Evolutionary conservation across 2,888 invertebrate genomes (phyloP).

Genomic region (Operophtera brumata): DNA sequence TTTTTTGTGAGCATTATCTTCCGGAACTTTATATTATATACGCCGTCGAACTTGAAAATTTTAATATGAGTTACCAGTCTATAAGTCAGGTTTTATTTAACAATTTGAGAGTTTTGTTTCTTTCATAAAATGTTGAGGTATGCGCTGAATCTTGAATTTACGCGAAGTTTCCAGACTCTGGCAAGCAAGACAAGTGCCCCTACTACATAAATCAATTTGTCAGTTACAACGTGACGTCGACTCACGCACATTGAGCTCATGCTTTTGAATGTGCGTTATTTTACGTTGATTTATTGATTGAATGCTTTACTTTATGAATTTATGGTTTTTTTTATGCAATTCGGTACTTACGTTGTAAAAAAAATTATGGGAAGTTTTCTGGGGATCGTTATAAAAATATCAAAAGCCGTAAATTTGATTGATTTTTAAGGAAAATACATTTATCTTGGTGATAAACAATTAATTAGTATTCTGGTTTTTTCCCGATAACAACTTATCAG

Average conservation of each 20-base stretch:
- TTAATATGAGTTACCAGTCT: too few species aligned
- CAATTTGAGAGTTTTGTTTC: too few species aligned
- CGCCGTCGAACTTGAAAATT: too few species aligned
- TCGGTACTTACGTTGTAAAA: not conserved
- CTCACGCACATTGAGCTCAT: conserved; percentile 41
- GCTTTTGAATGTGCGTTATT: conserved; percentile 24
- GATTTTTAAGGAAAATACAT: not conserved
- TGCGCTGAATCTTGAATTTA: too few species aligned
- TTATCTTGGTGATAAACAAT: not conserved
- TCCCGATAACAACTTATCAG: not conserved
- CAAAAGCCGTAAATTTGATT: too few species aligned
- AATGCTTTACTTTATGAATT: conserved; percentile 28
- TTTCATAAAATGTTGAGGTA: too few species aligned
- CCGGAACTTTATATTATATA: too few species aligned
- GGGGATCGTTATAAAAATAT: not conserved
- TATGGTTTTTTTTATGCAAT: conserved; percentile 21
- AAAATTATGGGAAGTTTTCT: not conserved
- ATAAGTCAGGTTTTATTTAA: too few species aligned
- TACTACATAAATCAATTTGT: conserved; percentile 76
- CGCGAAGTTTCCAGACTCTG: conserved; percentile 52
- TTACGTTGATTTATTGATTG: conserved; percentile 33
- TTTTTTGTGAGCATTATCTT: too few species aligned
- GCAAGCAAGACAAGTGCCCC: conserved; percentile 33
- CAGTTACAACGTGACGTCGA: conserved; percentile 61
- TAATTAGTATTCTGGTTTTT: not conserved